Evolutionary conservation across 2,113 vertebrate species (phyloP).

Genomic region (Grammomys dolichurus): DNA sequence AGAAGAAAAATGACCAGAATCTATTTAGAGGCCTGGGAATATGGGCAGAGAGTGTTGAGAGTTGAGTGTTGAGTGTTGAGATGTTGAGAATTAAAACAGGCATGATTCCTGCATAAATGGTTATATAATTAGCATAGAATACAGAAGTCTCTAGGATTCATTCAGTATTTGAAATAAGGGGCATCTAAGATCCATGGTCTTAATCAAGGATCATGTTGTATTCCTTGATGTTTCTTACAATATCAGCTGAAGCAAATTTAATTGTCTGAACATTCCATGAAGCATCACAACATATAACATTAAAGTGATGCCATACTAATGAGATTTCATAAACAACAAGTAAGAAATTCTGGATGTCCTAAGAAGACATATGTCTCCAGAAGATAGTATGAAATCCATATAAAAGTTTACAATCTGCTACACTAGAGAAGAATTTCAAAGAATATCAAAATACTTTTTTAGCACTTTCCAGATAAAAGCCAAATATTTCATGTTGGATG

Average conservation of each 20-base stretch:
- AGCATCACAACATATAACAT: accelerated
- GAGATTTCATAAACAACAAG: not conserved
- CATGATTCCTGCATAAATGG: not conserved
- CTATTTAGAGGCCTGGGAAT: too few relatives aligned
- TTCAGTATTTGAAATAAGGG: not conserved
- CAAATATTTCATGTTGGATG: not conserved
- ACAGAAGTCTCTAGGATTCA: not conserved
- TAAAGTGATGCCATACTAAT: not conserved
- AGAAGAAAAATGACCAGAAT: too few relatives aligned
- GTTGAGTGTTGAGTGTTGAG: too few relatives aligned
- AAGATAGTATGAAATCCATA: not conserved
- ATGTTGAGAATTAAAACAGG: not conserved
- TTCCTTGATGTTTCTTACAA: not conserved
- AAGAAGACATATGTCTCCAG: not conserved
- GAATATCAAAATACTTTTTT: not conserved
- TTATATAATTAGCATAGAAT: not conserved
- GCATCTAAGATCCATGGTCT: not conserved
- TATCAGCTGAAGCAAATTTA: not conserved
- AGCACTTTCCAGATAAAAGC: not conserved
- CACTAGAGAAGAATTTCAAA: not conserved
- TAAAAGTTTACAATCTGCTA: not conserved
- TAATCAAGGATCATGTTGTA: not conserved
- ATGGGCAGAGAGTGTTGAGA: too few relatives aligned
- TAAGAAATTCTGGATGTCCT: not conserved
- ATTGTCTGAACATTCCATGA: not conserved